phyloP scores from a whole-genome alignment of 2,797 vertebrate genomes.

The Sphenopsis melanotis region DNA sequence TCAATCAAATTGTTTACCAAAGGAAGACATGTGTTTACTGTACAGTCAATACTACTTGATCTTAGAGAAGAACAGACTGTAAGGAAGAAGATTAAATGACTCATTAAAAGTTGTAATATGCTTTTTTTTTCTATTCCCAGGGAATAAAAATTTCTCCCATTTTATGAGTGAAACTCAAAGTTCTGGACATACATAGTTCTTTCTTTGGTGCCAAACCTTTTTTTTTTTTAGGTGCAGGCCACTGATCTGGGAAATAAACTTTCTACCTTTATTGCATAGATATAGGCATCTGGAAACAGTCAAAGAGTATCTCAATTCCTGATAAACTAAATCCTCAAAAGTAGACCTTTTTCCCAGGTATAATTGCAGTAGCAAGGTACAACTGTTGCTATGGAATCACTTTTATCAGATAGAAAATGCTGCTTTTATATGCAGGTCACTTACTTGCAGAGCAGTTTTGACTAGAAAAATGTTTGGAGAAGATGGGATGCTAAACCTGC shows the following conservation, averaged over 20 bases:
- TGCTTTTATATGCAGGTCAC: not conserved
- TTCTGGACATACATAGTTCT: not conserved
- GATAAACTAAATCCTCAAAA: not conserved
- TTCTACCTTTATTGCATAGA: not conserved
- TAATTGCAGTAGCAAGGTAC: not conserved
- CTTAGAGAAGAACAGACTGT: slow-evolving; percentile 4
- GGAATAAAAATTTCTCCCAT: not conserved
- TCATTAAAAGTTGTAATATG: not conserved
- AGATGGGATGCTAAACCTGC: not conserved
- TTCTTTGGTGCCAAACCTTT: not conserved
- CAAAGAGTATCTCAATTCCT: not conserved
- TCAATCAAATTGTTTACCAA: slow-evolving; percentile 9
- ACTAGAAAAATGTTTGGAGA: not conserved
- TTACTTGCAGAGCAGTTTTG: not conserved
- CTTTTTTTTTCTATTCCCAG: not conserved
- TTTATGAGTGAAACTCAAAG: not conserved
- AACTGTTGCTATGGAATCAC: not conserved
- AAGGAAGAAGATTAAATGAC: not conserved
- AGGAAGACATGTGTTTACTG: not conserved
- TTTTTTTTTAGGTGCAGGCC: not conserved
- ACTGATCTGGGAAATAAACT: not conserved
- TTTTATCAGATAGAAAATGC: not conserved
- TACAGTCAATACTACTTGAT: slow-evolving; percentile 24
- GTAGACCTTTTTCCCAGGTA: not conserved
- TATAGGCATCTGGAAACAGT: not conserved